Percentiles rank a stretch among this genome's conserved stretches.
phyloP scores from a whole-genome alignment of 2,797 vertebrate species.

The Malacoctenus gilli region DNA sequence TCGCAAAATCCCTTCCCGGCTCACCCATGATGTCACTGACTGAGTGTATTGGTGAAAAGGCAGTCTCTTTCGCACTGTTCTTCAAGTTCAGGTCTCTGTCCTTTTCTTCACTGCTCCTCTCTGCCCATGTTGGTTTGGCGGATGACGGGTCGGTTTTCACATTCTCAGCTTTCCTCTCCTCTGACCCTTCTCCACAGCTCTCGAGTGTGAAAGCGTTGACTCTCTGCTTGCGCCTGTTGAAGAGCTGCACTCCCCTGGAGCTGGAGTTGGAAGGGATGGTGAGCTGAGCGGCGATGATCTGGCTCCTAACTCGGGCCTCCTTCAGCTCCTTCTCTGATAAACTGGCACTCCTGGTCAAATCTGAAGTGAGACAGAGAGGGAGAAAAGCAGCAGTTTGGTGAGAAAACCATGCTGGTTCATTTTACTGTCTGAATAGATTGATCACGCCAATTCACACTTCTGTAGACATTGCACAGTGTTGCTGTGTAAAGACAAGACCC shows the following conservation, averaged over 20 bases:
- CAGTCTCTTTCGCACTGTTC: conserved; percentile 54
- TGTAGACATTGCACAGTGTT: conserved; percentile 11
- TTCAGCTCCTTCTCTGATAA: conserved; percentile 93
- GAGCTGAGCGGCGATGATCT: conserved; percentile 93
- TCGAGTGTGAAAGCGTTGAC: conserved; percentile 88
- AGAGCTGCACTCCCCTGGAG: conserved; percentile 94
- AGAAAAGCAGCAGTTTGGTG: conserved; percentile 30
- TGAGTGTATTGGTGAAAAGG: conserved; percentile 45
- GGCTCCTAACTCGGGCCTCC: conserved; percentile 90
- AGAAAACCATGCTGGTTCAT: conserved; percentile 1
- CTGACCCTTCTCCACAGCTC: conserved; percentile 71
- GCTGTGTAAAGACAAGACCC: conserved; percentile 40
- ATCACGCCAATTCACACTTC: conserved; percentile 4
- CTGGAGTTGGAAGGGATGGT: conserved; percentile 87
- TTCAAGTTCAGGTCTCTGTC: conserved; percentile 70
- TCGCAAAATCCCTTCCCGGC: conserved; percentile 64
- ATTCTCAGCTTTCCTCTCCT: conserved; percentile 54
- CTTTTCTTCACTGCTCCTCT: conserved; percentile 76
- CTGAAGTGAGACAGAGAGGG: conserved; percentile 68
- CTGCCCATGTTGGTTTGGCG: conserved; percentile 77
- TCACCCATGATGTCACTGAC: conserved; percentile 79
- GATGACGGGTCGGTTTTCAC: conserved; percentile 56
- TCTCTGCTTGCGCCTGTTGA: conserved; percentile 91
- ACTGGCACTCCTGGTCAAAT: conserved; percentile 88
- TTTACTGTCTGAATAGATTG: conserved; percentile 18